Base-by-base conservation (phyloP, 2,113 vertebrate genomes). In the Leptobrachium ailaonicum region DNA sequence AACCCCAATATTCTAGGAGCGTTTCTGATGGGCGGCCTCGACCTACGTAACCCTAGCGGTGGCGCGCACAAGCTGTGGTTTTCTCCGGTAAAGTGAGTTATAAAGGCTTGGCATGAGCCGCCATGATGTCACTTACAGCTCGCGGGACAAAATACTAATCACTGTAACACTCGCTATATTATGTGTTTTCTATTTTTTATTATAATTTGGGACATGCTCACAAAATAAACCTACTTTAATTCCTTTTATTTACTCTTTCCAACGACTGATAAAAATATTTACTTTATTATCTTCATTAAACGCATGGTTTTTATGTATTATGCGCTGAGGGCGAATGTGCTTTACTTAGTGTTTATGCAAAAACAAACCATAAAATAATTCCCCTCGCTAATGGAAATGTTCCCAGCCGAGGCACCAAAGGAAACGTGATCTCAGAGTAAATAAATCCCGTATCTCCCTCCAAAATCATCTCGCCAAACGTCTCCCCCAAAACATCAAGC, bases 91-190 rank as follows among this genome's bases (percentile, higher is more conserved):
- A 9, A 58, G 75, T 82, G 82, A 84, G 82, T 82, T 89, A 89
- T 89, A 92, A 85, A 85, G 91, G 88, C 90, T 90, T 92, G 89
- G 90, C 87, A 90, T 94, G 92, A 93, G 87, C 90, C 87, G 85
- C 60, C 86, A 89, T 89, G 89, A 84, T 43, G 1, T 87, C 88
- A 84, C 87, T 88, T 88, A 90, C 64, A 87, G 73, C 83, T 89
- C 87, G 86, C 88, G 88, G 20, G 20, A 32, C 20, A 32, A 79
- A 53, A 89, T 87, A 86, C 84, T 89, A 85, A 88, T 4, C 47
- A 50, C 84, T 79, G 85, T 73, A 54, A 77, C 82, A 88, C 86
- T 82, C 32, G 7, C 32, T 64, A 40, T 20, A 64, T 20, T 11
- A 64, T 44, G 43, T 64, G 42, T 43, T 64, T 32, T 32, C 20